phyloP scores from a whole-genome alignment of 2,797 vertebrate genomes.

The Myiotriccus ornatus region DNA sequence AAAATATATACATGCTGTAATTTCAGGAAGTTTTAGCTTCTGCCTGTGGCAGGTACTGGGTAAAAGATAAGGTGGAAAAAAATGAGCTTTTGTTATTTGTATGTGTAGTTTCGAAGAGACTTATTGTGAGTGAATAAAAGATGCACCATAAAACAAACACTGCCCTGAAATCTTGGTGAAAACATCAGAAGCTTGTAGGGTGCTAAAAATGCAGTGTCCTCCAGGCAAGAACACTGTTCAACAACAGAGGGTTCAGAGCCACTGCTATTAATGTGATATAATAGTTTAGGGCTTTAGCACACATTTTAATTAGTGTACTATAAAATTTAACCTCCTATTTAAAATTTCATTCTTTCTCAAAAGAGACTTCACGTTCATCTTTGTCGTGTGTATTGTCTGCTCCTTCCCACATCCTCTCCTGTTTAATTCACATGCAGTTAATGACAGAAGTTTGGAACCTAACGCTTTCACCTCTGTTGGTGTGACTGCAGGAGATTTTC shows the following conservation, averaged over 20 bases:
- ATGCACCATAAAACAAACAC: conserved; percentile 17
- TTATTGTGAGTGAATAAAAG: background rate
- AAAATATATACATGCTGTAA: background rate
- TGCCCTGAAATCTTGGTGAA: background rate
- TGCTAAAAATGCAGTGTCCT: background rate
- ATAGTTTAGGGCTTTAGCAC: background rate
- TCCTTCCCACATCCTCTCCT: background rate
- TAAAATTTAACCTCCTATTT: conserved; percentile 8
- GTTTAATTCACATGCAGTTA: background rate
- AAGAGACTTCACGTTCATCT: background rate
- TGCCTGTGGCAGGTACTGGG: background rate
- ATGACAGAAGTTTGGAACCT: background rate
- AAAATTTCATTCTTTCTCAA: background rate
- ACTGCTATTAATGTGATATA: background rate
- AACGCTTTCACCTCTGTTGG: background rate
- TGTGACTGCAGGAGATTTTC: background rate
- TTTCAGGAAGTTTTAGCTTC: background rate
- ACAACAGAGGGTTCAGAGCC: background rate
- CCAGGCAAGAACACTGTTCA: background rate
- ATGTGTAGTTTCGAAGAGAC: background rate
- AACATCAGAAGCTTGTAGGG: background rate
- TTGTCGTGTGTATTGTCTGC: background rate
- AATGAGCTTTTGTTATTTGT: conserved; percentile 20
- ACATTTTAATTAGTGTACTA: background rate
- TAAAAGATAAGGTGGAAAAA: conserved; percentile 32